These are phyloP conservation scores for Sabatieria punctata DNA, from an alignment of 2,888 invertebrate species.

Conservation along the genomic window DNA sequence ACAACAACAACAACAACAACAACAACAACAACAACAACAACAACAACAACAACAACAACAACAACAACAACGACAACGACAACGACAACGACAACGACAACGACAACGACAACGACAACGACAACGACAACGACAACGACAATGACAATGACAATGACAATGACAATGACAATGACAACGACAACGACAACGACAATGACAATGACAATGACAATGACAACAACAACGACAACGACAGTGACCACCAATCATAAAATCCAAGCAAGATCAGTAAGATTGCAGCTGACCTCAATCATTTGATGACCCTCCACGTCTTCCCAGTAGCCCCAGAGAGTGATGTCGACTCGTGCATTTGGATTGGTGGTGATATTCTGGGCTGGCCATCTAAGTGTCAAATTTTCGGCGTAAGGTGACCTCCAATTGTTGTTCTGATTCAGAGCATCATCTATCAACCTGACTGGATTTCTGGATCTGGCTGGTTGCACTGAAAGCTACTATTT, in stretches of 20 bases:
- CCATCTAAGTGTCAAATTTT: slow-evolving; percentile 9
- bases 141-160: too few species aligned
- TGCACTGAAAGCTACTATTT: not conserved
- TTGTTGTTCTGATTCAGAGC: not conserved
- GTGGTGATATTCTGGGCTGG: slow-evolving; percentile 15
- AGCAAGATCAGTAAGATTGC: too few species aligned
- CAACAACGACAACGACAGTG: not conserved
- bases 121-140: not conserved
- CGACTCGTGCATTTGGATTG: slow-evolving; percentile 16
- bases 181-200: too few species aligned
- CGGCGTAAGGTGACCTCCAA: not conserved
- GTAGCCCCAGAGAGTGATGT: slow-evolving; percentile 17
- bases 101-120: not conserved
- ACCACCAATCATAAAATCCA: not conserved
- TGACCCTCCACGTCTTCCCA: slow-evolving; percentile 18
- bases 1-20: too few species aligned
- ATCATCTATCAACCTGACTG: not conserved
- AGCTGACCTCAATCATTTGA: slow-evolving; percentile 12
- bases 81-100: too few species aligned
- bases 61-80: too few species aligned
- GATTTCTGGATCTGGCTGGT: not conserved
- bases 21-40: too few species aligned
- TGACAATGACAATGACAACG: too few species aligned
- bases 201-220: not conserved
- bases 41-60: too few species aligned